Evolutionary conservation across 2,113 vertebrate genomes (phyloP).

Genomic region (Galemys pyrenaicus): DNA sequence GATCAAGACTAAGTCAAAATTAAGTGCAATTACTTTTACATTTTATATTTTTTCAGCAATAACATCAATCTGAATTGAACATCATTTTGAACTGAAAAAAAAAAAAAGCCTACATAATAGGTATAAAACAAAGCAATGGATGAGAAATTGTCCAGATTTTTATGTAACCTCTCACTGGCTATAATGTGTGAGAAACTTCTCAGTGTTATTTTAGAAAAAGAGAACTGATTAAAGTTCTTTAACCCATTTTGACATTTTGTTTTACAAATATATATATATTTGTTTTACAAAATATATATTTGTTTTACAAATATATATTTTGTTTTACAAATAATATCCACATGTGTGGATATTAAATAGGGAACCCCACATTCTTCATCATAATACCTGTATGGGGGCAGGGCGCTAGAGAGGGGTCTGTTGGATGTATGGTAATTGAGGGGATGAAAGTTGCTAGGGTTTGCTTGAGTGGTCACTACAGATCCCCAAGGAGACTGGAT

Average conservation of each 20-base stretch:
- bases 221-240: not conserved
- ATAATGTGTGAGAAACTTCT: not conserved
- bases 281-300: not conserved
- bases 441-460: too few species aligned
- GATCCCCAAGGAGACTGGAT: rapidly evolving
- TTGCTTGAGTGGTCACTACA: not conserved
- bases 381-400: not conserved
- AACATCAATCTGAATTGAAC: not conserved
- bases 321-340: not conserved
- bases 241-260: not conserved
- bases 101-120: too few species aligned
- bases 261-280: not conserved
- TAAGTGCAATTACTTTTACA: too few species aligned
- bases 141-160: not conserved
- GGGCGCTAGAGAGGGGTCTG: too few species aligned
- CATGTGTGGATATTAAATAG: not conserved
- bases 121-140: not conserved
- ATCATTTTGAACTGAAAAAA: not conserved
- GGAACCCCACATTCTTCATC: too few species aligned
- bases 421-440: not conserved
- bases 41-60: too few species aligned
- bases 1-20: not conserved
- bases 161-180: not conserved
- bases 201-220: not conserved
- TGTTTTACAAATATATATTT: not conserved